Percentiles rank a stretch among this genome's conserved stretches.
Conservation (phyloP, 2,113 vertebrate genomes). For the Lophura nycthemera region DNA sequence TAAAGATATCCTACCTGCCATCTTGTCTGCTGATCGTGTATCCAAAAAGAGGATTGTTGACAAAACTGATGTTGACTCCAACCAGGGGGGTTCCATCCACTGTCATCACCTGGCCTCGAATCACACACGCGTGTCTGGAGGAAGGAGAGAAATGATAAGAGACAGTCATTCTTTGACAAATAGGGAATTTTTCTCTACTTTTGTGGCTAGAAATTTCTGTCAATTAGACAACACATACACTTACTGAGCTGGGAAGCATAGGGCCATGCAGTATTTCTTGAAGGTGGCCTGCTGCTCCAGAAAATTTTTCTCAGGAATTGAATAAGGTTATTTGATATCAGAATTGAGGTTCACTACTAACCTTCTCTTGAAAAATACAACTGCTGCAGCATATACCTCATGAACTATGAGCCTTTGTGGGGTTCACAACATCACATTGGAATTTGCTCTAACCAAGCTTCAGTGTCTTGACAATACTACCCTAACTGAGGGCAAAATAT, state of each 20-base stretch:
- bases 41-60: slow-evolving; percentile 90
- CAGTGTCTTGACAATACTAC: background rate
- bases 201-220: background rate
- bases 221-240: background rate
- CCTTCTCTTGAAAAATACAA: background rate
- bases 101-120: slow-evolving; percentile 96
- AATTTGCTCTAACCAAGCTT: background rate
- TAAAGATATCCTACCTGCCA: slow-evolving; percentile 85
- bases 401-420: background rate
- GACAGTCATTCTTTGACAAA: background rate
- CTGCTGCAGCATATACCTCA: background rate
- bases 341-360: background rate
- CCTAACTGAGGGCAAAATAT: background rate
- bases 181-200: background rate
- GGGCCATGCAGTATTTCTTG: background rate
- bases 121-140: slow-evolving; percentile 92
- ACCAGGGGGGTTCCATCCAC: slow-evolving; percentile 95
- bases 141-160: background rate
- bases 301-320: background rate
- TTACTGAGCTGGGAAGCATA: background rate
- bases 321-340: background rate
- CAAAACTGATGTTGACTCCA: slow-evolving; percentile 98
- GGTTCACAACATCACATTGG: background rate
- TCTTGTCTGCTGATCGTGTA: slow-evolving; percentile 97
- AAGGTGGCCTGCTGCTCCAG: background rate